Evolutionary conservation across 2,888 invertebrate species (phyloP).

Genomic region (Spialia ferax): DNA sequence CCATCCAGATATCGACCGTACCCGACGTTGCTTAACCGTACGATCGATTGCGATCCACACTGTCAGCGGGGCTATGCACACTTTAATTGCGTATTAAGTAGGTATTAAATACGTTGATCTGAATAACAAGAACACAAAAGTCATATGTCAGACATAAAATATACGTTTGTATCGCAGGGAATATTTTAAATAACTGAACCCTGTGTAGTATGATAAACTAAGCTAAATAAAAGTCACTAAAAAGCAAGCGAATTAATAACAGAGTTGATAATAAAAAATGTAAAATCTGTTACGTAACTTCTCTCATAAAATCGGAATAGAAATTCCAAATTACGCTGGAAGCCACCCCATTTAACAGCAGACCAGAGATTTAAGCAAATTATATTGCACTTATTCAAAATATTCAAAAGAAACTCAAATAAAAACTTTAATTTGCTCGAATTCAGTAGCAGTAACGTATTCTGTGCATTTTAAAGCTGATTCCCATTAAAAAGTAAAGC

Average conservation of each 20-base stretch:
- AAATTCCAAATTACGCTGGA: background rate
- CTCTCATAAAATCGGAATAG: background rate
- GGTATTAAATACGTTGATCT: no score
- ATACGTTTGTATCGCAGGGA: no score
- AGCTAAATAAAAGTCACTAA: background rate
- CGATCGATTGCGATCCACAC: no score
- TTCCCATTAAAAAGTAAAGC: no score
- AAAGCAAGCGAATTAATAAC: background rate
- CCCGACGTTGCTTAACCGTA: no score
- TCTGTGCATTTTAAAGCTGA: background rate
- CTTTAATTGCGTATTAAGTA: no score
- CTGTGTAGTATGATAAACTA: no score
- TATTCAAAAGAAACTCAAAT: background rate
- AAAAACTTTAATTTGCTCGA: background rate
- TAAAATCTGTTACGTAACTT: background rate
- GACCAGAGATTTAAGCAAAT: constrained; percentile 5
- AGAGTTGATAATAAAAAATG: background rate
- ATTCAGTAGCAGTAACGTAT: background rate
- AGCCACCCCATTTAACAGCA: background rate
- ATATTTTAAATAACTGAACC: no score
- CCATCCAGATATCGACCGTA: no score
- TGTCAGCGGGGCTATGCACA: no score
- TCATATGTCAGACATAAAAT: no score
- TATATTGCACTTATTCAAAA: background rate
- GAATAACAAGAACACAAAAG: no score